Evolutionary conservation across 1,140 invertebrate genomes (phyloP).

Genomic region (Amyelois transitella): DNA sequence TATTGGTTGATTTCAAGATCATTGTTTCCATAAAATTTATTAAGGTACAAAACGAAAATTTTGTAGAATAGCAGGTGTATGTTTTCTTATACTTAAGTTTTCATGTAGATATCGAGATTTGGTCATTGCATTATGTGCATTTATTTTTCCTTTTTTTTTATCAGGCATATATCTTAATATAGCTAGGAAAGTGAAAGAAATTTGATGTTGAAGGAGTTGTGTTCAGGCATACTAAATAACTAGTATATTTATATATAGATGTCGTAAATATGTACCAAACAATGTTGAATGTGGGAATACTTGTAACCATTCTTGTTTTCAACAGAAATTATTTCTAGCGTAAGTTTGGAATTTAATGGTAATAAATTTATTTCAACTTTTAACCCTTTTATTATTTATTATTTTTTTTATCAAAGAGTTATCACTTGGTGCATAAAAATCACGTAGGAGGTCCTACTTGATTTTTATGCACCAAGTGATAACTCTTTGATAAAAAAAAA

Average conservation of each 20-base stretch:
- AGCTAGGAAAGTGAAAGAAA: neutral
- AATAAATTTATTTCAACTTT: conserved; percentile 38
- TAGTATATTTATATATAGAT: neutral
- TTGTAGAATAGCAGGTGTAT: no score
- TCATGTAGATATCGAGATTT: neutral
- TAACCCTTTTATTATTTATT: neutral
- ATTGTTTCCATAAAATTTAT: no score
- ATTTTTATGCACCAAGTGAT: no score
- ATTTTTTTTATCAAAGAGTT: conserved; percentile 2
- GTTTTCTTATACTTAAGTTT: neutral
- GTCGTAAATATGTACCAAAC: conserved; percentile 5
- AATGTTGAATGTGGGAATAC: conserved; percentile 14
- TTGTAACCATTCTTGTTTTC: conserved; percentile 4
- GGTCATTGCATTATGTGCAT: neutral
- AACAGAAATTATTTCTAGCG: conserved; percentile 24
- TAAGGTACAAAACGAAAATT: no score
- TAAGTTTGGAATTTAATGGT: conserved; percentile 37
- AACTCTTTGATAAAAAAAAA: no score
- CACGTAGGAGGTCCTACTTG: no score
- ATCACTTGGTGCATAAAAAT: no score
- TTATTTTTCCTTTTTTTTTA: neutral
- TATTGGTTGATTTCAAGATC: no score
- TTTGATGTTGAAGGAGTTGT: neutral
- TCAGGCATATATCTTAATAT: neutral
- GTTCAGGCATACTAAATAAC: neutral